Evolutionary conservation across 2,888 invertebrate species (phyloP).

Genomic region (Nowickia ferox): DNA sequence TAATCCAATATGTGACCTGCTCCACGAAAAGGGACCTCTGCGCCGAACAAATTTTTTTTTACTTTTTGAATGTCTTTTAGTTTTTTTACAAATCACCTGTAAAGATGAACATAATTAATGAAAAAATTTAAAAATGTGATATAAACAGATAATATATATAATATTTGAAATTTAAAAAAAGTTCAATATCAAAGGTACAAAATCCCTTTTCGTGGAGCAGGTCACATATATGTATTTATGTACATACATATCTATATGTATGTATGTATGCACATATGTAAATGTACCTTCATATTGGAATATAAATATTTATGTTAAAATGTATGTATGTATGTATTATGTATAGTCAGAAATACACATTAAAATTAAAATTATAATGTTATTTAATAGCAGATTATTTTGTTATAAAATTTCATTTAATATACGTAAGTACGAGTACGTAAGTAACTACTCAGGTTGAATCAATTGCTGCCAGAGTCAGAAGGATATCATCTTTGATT

Average conservation of each 20-base stretch:
- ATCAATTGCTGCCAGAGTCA: background rate
- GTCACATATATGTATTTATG: no score
- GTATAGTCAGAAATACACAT: background rate
- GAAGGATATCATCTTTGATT: background rate
- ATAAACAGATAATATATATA: no score
- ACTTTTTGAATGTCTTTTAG: no score
- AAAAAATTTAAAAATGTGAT: no score
- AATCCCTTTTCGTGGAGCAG: no score
- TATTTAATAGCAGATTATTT: conserved; percentile 34
- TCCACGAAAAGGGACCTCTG: no score
- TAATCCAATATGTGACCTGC: conserved; percentile 17
- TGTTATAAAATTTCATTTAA: conserved; percentile 1
- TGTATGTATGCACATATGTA: conserved; percentile 1
- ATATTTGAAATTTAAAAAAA: no score
- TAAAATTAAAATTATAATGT: conserved; percentile 37
- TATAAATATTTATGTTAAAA: conserved; percentile 52
- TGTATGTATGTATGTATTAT: conserved; percentile 28
- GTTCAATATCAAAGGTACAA: no score
- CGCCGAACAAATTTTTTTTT: no score
- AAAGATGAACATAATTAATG: no score
- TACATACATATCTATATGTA: no score
- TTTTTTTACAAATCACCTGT: no score
- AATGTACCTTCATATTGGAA: conserved; percentile 48
- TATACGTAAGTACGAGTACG: background rate
- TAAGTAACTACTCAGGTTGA: background rate